A percentile compares a stretch with the other conserved stretches of the same genome.
These are phyloP conservation scores for Colaptes auratus DNA, from an alignment of 2,113 vertebrate species.

Conservation along the genomic window DNA sequence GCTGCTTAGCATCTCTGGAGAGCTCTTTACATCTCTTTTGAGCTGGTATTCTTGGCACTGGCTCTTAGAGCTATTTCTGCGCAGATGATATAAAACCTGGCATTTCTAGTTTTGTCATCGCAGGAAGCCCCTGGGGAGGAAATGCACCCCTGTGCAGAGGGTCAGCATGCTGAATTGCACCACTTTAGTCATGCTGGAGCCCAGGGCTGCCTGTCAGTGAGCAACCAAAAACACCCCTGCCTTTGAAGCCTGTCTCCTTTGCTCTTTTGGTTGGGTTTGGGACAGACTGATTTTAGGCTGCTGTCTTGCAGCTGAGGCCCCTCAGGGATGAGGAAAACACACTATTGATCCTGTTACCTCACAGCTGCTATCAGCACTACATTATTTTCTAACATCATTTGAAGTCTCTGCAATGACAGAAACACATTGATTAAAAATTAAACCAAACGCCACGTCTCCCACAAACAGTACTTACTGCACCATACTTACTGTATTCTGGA, in stretches of 20 bases:
- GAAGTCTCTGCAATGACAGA: background rate
- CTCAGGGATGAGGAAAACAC: background rate
- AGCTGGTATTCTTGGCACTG: background rate
- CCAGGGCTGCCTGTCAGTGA: background rate
- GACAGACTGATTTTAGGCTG: background rate
- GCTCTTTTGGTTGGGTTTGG: background rate
- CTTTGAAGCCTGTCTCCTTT: background rate
- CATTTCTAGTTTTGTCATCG: accelerated
- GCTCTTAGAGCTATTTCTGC: background rate
- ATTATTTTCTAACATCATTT: slow-evolving; percentile 2
- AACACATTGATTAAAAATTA: slow-evolving; percentile 67
- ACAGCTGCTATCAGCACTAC: background rate
- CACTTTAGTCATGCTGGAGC: accelerated
- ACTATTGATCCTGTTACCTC: background rate
- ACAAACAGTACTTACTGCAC: slow-evolving; percentile 51
- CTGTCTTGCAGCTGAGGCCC: background rate
- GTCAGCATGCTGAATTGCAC: accelerated
- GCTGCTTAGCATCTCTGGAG: background rate
- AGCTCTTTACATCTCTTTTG: background rate
- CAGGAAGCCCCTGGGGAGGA: background rate
- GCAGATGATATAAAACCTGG: background rate
- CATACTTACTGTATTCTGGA: background rate
- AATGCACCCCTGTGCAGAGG: accelerated
- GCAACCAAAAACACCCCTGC: background rate
- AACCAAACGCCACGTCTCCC: slow-evolving; percentile 37